Base-by-base conservation (phyloP, 2,888 invertebrate genomes). In the Spisula solida region DNA sequence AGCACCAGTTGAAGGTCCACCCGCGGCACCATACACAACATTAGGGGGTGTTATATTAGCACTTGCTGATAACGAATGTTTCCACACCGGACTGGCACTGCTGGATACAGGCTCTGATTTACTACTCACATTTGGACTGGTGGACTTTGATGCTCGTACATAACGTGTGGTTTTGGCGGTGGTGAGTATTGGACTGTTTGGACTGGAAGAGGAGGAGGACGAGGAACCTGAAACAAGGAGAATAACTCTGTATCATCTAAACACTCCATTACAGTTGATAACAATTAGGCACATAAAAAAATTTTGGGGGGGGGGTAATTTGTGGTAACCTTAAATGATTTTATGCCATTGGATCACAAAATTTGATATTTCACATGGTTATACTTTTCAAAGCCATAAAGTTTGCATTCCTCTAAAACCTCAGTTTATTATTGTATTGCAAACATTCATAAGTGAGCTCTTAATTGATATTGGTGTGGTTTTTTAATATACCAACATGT, bases 1-100 rank as follows among this genome's bases (percentile, higher is more conserved):
- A 31, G 82, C 34, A 60, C 88, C 41, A 41, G 90, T 66, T 20
- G 80, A 81, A 25, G 83, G 78, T n/a, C 92, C 93, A 8, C 94
- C 94, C 41, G 93, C 90, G n/a, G 94, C 94, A 12, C 94, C 94
- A 29, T 96, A 95, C 31, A 97, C 96, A 16, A 97, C 96, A 92
- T 96, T 96, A 34, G 97, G 96, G n/a, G 97, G 97, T 56, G 95
- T 94, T 81, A 95, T 94, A 88, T 94, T 94, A 82, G 93, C 89
- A 86, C 94, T 91, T 47, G 97, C 94, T n/a, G 97, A 95, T 70
- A 96, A 82, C 97, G 97, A 95, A 97, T 97, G 97, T 96, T 98
- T 98, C 18, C 93, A 92, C 29, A 89, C 89, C 56, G 93, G 91
- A 81, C 91, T 89, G 14, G 85, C 81, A n/a, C 56, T 84, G 2